phyloP scores from a whole-genome alignment of 2,113 vertebrate species.

The Chaetops frenatus region DNA sequence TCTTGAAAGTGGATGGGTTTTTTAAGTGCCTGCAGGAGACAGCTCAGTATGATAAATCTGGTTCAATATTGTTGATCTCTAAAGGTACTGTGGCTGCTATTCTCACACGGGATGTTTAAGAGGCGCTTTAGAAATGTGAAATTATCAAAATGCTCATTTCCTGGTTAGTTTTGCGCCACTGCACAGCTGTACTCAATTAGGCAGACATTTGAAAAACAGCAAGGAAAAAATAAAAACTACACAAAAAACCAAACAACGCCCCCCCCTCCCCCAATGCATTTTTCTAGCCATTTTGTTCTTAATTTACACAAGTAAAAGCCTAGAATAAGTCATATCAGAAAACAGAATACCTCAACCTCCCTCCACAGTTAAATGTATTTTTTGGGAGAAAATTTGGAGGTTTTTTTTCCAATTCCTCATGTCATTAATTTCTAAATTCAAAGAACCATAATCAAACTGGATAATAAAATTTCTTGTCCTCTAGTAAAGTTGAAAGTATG shows the following conservation, averaged over 20 bases:
- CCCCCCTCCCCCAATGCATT: neutral
- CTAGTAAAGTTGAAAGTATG: neutral
- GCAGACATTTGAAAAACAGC: conserved; percentile 48
- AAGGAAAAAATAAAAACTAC: neutral
- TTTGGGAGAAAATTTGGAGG: neutral
- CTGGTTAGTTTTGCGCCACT: conserved; percentile 32
- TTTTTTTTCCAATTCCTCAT: neutral
- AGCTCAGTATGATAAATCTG: conserved; percentile 33
- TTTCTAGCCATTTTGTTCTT: neutral
- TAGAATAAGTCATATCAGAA: neutral
- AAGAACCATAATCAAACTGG: neutral
- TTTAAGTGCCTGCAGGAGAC: conserved; percentile 33
- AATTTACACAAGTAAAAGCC: neutral
- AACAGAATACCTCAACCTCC: neutral
- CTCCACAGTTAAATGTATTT: neutral
- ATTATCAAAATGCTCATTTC: conserved; percentile 68
- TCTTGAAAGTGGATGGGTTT: conserved; percentile 30
- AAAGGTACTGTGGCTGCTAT: conserved; percentile 38
- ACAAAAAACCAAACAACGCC: neutral
- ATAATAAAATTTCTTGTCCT: neutral
- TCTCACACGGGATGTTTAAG: conserved; percentile 43
- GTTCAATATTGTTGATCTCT: conserved; percentile 2
- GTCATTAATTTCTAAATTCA: neutral
- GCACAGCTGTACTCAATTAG: conserved; percentile 73
- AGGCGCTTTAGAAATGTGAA: conserved; percentile 65